phyloP scores from a whole-genome alignment of 1,140 invertebrate genomes.

The Latrodectus geometricus region DNA sequence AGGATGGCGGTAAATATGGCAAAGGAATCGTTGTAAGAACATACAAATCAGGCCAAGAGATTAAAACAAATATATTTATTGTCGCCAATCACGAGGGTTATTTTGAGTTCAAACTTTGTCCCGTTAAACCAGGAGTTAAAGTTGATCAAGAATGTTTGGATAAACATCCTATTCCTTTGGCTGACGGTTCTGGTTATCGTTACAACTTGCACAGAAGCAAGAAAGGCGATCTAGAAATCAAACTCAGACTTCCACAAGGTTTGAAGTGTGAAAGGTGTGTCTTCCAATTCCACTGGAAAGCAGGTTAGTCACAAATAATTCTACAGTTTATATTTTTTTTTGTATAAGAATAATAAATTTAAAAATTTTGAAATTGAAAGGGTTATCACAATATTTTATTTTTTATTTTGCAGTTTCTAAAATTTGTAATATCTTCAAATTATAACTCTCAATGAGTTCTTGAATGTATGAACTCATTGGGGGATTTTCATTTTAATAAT shows the following conservation, averaged over 20 bases:
- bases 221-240: not conserved
- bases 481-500: too few relatives aligned
- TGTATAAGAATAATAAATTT: too few relatives aligned
- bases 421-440: too few relatives aligned
- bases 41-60: slow-evolving; percentile 68
- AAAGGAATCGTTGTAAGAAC: slow-evolving; percentile 72
- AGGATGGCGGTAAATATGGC: slow-evolving; percentile 76
- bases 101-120: slow-evolving; percentile 74
- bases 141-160: slow-evolving; percentile 76
- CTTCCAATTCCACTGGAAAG: slow-evolving; percentile 67
- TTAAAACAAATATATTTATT: slow-evolving; percentile 69
- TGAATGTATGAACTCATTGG: too few relatives aligned
- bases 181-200: slow-evolving; percentile 68
- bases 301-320: not conserved
- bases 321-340: too few relatives aligned
- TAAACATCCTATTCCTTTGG: slow-evolving; percentile 70
- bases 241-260: slow-evolving; percentile 63
- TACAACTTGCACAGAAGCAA: slow-evolving; percentile 28
- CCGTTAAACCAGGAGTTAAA: slow-evolving; percentile 67
- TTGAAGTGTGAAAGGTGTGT: slow-evolving; percentile 66
- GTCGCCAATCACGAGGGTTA: slow-evolving; percentile 74
- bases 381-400: too few relatives aligned
- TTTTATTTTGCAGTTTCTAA: too few relatives aligned
- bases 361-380: too few relatives aligned
- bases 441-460: too few relatives aligned